Evolutionary conservation across 2,113 vertebrate genomes (phyloP), one percentile per base, ranked within the genome.

Genomic region (Gobio gobio): DNA sequence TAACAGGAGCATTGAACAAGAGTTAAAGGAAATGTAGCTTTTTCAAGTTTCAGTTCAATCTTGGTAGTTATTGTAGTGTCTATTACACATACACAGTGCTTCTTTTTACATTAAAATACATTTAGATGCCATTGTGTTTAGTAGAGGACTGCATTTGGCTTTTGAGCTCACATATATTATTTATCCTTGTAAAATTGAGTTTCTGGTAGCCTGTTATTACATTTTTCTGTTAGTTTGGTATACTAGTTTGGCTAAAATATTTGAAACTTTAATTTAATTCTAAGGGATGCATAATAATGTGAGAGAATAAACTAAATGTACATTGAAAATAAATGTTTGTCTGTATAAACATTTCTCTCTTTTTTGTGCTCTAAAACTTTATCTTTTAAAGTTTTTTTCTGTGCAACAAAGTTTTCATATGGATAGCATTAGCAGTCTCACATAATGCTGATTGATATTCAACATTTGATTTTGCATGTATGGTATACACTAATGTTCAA

Each of bases 161-260:
- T 59, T 80, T 83, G 22, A 45, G 45, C 22, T 73, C 40, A 84
- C 63, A 54, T 45, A 58, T 43, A 86, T 76, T 61, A 33, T 66
- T 68, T n/a, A 76, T 76, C 54, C 33, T 61, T 26, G 5, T 66
- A 68, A 66, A 75, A 80, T 73, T 74, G n/a, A 45, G 8, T 58
- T 24, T 64, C 43, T 78, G 20, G 40, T 22, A n/a, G 51, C 51
- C 51, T 54, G 5, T 74, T 40, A 75, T 16, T 56, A 16, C 1
- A 54, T 29, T 33, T 54, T 22, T 54, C 49, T 33, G 2, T 56
- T 56, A 54, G 26, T 1, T 54, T 29, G 1, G 7, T 12, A 33
- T 33, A n/a, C n/a, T n/a, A n/a, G n/a, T 24, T 13, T 29, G 12
- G 49, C 26, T 26, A 29, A 75, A 47, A 24, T 22, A 5, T 74